Evolutionary conservation across 2,113 vertebrate genomes (phyloP).

Genomic region (Psilopsiagon aymara): DNA sequence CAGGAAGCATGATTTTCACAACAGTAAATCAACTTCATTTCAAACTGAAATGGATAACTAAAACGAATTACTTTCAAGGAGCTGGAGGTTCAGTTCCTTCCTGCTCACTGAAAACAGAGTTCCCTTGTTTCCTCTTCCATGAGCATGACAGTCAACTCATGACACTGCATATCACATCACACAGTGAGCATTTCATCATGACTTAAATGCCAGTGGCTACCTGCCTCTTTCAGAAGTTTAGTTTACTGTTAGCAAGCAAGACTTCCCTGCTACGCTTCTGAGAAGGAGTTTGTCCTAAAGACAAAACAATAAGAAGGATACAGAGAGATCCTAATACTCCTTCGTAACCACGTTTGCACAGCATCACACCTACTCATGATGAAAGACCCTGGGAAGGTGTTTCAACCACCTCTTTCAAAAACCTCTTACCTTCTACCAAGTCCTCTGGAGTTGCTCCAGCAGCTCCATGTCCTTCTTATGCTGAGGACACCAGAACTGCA

Average conservation of each 20-base stretch:
- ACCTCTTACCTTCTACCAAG: background rate
- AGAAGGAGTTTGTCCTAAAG: background rate
- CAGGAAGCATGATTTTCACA: background rate
- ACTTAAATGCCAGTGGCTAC: background rate
- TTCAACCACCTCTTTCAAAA: background rate
- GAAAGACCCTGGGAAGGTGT: background rate
- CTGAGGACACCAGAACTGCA: background rate
- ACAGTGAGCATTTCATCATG: background rate
- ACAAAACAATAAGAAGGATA: background rate
- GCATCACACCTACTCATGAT: background rate
- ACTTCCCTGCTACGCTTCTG: background rate
- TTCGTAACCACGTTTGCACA: background rate
- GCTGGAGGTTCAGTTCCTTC: background rate
- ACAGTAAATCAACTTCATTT: background rate
- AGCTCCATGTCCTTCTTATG: background rate
- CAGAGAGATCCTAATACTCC: background rate
- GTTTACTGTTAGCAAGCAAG: background rate
- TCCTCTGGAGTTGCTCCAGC: background rate
- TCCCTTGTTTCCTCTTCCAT: background rate
- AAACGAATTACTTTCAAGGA: background rate
- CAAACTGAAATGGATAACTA: background rate
- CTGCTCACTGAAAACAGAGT: background rate
- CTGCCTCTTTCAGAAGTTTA: background rate
- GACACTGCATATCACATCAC: background rate
- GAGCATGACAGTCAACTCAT: background rate